Evolutionary conservation across 2,888 invertebrate species (phyloP).

Genomic region (Idaea aversata): DNA sequence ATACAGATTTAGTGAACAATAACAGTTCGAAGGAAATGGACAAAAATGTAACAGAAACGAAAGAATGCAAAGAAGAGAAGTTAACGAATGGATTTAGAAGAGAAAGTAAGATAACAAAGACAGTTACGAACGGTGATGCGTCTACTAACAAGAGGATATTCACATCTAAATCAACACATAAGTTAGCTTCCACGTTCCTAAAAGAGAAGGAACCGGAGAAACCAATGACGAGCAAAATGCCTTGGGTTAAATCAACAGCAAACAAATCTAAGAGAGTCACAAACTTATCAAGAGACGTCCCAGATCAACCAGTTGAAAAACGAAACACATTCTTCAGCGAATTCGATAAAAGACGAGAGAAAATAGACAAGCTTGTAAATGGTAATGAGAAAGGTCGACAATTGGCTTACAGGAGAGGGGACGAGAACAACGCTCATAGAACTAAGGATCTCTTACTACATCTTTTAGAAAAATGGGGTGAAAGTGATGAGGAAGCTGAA

Average conservation of each 20-base stretch:
- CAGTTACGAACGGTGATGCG: slow-evolving; percentile 60
- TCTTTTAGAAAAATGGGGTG: slow-evolving; percentile 88
- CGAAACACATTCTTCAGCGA: slow-evolving; percentile 78
- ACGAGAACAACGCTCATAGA: slow-evolving; percentile 82
- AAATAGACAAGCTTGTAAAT: slow-evolving; percentile 70
- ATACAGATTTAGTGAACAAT: slow-evolving; percentile 76
- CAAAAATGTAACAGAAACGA: slow-evolving; percentile 64
- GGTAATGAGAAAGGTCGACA: slow-evolving; percentile 66
- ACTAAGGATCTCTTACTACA: slow-evolving; percentile 89
- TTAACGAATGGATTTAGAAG: slow-evolving; percentile 61
- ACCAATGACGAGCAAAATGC: slow-evolving; percentile 76
- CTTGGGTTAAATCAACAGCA: slow-evolving; percentile 73
- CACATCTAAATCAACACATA: slow-evolving; percentile 68
- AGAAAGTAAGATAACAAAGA: slow-evolving; percentile 56
- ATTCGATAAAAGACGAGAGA: slow-evolving; percentile 69
- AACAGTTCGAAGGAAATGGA: slow-evolving; percentile 65
- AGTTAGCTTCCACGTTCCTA: slow-evolving; percentile 62
- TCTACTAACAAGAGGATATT: slow-evolving; percentile 56
- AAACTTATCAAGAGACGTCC: slow-evolving; percentile 86
- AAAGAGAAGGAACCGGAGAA: slow-evolving; percentile 63
- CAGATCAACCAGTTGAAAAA: slow-evolving; percentile 81
- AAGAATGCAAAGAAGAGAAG: slow-evolving; percentile 58
- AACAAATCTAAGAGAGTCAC: slow-evolving; percentile 83
- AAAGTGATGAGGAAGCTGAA: slow-evolving; percentile 70
- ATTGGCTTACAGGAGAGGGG: slow-evolving; percentile 71